Evolutionary conservation across 2,888 invertebrate genomes (phyloP).

Genomic region (Megamerina dolium): DNA sequence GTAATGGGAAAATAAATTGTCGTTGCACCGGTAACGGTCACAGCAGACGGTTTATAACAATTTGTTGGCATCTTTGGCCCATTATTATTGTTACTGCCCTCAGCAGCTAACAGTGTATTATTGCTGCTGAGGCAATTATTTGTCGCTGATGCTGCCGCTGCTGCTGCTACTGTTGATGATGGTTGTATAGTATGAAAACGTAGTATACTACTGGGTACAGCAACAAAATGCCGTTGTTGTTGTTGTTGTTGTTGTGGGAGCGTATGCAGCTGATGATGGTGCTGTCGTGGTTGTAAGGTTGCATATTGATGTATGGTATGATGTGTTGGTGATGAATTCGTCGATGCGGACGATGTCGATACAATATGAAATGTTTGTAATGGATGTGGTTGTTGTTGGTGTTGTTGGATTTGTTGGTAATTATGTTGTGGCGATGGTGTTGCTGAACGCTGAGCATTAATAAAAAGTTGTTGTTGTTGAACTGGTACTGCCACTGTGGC

Average conservation of each 20-base stretch:
- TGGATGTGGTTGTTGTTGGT: slow-evolving; percentile 25
- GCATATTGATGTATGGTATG: slow-evolving; percentile 19
- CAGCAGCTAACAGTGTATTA: slow-evolving; percentile 20
- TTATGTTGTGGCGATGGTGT: slow-evolving; percentile 23
- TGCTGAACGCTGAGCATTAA: slow-evolving; percentile 22
- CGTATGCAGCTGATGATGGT: slow-evolving; percentile 21
- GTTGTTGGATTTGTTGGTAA: slow-evolving; percentile 23
- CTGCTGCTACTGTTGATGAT: slow-evolving; percentile 17
- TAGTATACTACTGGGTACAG: slow-evolving; percentile 40
- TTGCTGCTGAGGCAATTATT: slow-evolving; percentile 15
- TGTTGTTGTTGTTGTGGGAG: slow-evolving; percentile 16
- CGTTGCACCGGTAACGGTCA: slow-evolving; percentile 32
- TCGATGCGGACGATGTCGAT: slow-evolving; percentile 19
- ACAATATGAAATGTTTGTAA: slow-evolving; percentile 24
- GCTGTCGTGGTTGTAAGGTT: slow-evolving; percentile 21
- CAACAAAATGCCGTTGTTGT: slow-evolving; percentile 36
- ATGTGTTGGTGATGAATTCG: slow-evolving; percentile 24
- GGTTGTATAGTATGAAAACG: slow-evolving; percentile 33
- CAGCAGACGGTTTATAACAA: slow-evolving; percentile 33
- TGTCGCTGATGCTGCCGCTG: slow-evolving; percentile 9
- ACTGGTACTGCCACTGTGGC: slow-evolving; percentile 12
- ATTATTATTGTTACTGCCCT: slow-evolving; percentile 15
- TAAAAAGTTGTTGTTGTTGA: slow-evolving; percentile 14
- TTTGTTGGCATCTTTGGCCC: slow-evolving; percentile 32
- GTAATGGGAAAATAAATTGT: slow-evolving; percentile 47